These are phyloP conservation scores for Manis crassicaudata DNA, from an alignment of 2,797 vertebrate genomes.

Conservation along the genomic window DNA sequence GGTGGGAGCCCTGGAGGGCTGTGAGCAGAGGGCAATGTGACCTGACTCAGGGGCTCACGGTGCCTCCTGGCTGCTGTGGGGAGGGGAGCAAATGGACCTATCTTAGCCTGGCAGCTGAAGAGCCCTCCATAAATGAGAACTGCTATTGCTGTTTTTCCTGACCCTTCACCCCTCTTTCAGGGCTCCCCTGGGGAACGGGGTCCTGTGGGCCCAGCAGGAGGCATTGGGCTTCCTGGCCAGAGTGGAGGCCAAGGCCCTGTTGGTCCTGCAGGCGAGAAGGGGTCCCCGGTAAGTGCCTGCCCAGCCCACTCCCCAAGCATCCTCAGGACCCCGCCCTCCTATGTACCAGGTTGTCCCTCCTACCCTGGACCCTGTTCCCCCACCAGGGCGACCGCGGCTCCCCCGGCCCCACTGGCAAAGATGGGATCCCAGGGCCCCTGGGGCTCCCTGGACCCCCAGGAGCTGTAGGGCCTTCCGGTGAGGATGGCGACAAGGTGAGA, in stretches of 20 bases:
- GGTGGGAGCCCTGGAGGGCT: background rate
- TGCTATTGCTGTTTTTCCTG: background rate
- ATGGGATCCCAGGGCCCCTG: slow-evolving; percentile 89
- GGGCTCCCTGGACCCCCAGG: slow-evolving; percentile 91
- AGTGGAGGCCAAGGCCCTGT: slow-evolving; percentile 88
- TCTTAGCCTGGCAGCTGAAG: background rate
- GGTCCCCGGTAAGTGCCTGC: slow-evolving; percentile 90
- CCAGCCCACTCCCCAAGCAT: background rate
- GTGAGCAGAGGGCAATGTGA: background rate
- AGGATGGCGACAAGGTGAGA: slow-evolving; percentile 95
- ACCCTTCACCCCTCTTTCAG: slow-evolving; percentile 73
- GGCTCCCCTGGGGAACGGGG: slow-evolving; percentile 93
- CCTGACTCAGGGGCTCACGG: background rate
- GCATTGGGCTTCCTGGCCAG: slow-evolving; percentile 94
- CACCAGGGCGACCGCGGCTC: slow-evolving; percentile 92
- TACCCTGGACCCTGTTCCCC: background rate
- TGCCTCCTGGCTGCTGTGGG: background rate
- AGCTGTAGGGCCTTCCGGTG: slow-evolving; percentile 89
- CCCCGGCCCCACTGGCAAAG: slow-evolving; percentile 89
- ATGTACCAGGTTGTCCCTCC: background rate
- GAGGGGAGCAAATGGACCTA: background rate
- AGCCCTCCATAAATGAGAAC: background rate
- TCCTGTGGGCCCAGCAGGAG: slow-evolving; percentile 91
- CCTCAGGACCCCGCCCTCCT: background rate
- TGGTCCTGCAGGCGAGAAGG: slow-evolving; percentile 94